Conservation (phyloP, 2,797 vertebrate genomes). For the Lacerta viridis region DNA sequence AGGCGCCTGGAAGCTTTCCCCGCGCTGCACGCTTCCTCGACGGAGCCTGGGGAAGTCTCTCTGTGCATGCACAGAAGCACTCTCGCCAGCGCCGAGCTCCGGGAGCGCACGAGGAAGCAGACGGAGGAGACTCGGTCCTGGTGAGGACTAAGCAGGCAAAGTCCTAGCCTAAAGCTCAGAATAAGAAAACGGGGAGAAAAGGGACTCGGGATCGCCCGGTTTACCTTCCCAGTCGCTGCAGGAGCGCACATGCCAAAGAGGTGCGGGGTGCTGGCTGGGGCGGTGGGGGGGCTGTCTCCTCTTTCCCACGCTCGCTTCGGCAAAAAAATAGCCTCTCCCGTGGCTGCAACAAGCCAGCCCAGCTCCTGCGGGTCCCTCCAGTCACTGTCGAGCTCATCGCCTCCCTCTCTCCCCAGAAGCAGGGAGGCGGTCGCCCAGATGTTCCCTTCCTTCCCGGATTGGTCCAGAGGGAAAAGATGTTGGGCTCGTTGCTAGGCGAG, state of each 20-base stretch:
- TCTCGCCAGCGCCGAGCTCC: not conserved
- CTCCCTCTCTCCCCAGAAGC: slow-evolving; percentile 58
- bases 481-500: slow-evolving; percentile 93
- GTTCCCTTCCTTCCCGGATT: slow-evolving; percentile 83
- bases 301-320: slow-evolving; percentile 20
- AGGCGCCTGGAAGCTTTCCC: no score
- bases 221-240: slow-evolving; percentile 66
- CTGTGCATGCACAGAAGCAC: not conserved
- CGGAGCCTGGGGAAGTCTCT: not conserved
- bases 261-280: slow-evolving; percentile 40
- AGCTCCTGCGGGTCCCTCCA: slow-evolving; percentile 79
- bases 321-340: slow-evolving; percentile 35
- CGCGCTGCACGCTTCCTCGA: not conserved
- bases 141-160: not conserved
- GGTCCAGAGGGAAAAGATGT: slow-evolving; percentile 91
- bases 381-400: slow-evolving; percentile 76
- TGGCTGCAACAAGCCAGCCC: slow-evolving; percentile 24
- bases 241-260: slow-evolving; percentile 40
- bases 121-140: no score
- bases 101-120: no score
- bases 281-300: not conserved
- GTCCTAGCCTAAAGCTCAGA: no score
- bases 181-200: no score
- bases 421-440: slow-evolving; percentile 78
- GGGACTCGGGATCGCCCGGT: slow-evolving; percentile 10